A percentile compares a stretch with the other conserved stretches of the same genome.
These are phyloP conservation scores for Epizoanthus ramosus DNA, from an alignment of 92 coral and sea anemone genomes.

Conservation along the genomic window DNA sequence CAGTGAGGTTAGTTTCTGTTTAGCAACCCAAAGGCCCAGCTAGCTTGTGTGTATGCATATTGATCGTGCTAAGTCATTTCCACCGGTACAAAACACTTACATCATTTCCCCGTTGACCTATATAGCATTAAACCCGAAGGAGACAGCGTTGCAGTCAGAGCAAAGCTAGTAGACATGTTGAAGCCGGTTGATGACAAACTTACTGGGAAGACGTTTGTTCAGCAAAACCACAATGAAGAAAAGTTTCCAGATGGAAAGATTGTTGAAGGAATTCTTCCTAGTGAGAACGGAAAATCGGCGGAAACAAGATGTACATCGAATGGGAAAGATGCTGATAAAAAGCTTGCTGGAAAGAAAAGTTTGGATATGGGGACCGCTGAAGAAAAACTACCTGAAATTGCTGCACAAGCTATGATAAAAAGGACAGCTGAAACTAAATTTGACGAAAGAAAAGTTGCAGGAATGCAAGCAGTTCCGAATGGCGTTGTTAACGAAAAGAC, in stretches of 20 bases:
- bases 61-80: not conserved
- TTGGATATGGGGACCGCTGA: not conserved
- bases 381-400: not conserved
- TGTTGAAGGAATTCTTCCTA: not conserved
- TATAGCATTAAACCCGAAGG: slow-evolving; percentile 10
- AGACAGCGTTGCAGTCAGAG: not conserved
- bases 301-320: not conserved
- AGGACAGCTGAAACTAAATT: not conserved
- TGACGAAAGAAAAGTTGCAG: not conserved
- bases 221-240: too few species aligned
- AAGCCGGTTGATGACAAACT: not conserved
- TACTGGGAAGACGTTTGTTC: too few species aligned
- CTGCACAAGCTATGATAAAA: not conserved
- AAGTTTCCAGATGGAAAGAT: too few species aligned
- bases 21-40: slow-evolving; percentile 3
- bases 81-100: too few species aligned
- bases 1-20: not conserved
- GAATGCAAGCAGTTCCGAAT: not conserved
- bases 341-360: not conserved
- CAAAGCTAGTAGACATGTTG: not conserved
- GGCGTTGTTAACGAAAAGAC: not conserved
- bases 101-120: not conserved
- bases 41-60: not conserved
- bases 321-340: not conserved
- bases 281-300: not conserved